Percentiles rank a stretch among this genome's conserved stretches.
Conservation (phyloP, 2,797 vertebrate genomes). For the Brachymystax lenok region DNA sequence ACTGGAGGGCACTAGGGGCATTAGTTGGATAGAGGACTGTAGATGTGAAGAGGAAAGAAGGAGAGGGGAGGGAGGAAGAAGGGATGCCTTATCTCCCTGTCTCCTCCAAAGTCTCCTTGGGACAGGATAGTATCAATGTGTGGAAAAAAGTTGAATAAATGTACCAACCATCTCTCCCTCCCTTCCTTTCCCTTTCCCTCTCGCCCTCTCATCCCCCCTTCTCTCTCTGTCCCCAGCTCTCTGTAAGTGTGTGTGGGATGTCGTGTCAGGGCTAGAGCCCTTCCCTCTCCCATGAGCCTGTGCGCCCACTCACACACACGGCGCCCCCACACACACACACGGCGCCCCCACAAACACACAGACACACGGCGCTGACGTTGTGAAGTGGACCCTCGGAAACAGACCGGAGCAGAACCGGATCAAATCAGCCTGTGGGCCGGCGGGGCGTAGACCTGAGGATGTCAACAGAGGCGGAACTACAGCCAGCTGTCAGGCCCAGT, state of each 20-base stretch:
- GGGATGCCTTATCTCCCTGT: not conserved
- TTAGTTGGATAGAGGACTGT: not conserved
- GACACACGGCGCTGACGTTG: conserved; percentile 42
- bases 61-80: not conserved
- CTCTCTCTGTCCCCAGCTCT: conserved; percentile 58
- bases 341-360: conserved; percentile 61
- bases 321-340: conserved; percentile 68
- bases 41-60: not conserved
- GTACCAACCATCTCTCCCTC: conserved; percentile 35
- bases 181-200: conserved; percentile 32
- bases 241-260: conserved; percentile 69
- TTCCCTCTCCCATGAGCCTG: conserved; percentile 75
- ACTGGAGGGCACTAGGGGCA: not conserved
- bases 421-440: conserved; percentile 59
- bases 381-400: conserved; percentile 40
- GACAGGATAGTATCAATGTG: conserved; percentile 52
- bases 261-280: conserved; percentile 75
- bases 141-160: conserved; percentile 20
- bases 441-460: conserved; percentile 67
- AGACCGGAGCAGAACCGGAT: conserved; percentile 43
- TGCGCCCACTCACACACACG: conserved; percentile 73
- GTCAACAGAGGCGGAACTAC: conserved; percentile 82
- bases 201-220: not conserved
- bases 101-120: conserved; percentile 16
- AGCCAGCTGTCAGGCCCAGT: conserved; percentile 80